Conservation (phyloP, 2,888 invertebrate genomes). For the Eupelmus urozonus region DNA sequence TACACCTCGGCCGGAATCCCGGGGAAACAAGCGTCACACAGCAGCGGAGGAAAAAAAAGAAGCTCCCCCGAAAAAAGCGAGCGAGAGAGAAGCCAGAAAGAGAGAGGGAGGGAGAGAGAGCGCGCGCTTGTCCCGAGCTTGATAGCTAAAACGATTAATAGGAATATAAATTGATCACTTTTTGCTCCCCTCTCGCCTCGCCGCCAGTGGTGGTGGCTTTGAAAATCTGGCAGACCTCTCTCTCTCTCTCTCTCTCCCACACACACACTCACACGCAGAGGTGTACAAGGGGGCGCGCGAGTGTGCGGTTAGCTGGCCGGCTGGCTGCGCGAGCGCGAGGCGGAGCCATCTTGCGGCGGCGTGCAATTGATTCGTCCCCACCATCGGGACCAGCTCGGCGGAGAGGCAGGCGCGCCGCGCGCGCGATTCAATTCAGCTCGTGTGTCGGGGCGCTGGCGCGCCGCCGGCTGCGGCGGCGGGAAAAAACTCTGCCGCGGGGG, state of each 20-base stretch:
- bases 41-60: neutral
- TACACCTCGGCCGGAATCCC: neutral
- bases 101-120: neutral
- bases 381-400: slow-evolving; percentile 54
- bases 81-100: neutral
- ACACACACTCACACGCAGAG: neutral
- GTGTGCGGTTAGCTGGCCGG: slow-evolving; percentile 29
- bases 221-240: slow-evolving; percentile 40
- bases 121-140: no score
- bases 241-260: no score
- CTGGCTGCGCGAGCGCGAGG: no score
- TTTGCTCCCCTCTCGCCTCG: slow-evolving; percentile 18
- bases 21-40: neutral
- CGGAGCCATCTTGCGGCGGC: slow-evolving; percentile 78
- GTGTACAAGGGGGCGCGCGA: neutral
- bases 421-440: slow-evolving; percentile 73
- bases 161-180: slow-evolving; percentile 58
- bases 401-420: slow-evolving; percentile 65
- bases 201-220: neutral
- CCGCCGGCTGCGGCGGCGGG: slow-evolving; percentile 65
- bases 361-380: slow-evolving; percentile 77
- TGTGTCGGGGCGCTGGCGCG: neutral
- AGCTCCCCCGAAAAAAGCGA: neutral
- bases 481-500: slow-evolving; percentile 50
- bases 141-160: slow-evolving; percentile 56